These are phyloP conservation scores for Catocala sponsa DNA, from an alignment of 2,888 invertebrate genomes.

Conservation along the genomic window DNA sequence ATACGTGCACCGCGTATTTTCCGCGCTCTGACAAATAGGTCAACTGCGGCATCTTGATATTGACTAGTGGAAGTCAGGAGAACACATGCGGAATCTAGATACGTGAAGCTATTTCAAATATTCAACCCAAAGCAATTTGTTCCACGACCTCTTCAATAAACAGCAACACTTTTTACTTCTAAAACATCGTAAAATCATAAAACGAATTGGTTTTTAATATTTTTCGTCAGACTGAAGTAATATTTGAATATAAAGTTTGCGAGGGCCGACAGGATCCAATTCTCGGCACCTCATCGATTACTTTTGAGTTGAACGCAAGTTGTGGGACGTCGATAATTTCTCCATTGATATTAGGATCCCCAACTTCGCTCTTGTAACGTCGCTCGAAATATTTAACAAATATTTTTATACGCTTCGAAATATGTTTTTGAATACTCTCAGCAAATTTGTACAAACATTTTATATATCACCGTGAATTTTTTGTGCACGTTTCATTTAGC, in stretches of 20 bases:
- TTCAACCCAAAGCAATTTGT: slow-evolving; percentile 3
- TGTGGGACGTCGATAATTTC: slow-evolving; percentile 51
- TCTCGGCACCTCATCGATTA: slow-evolving; percentile 60
- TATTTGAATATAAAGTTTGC: slow-evolving; percentile 52
- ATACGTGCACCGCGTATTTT: slow-evolving; percentile 45
- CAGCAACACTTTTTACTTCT: not conserved
- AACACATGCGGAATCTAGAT: slow-evolving; percentile 22
- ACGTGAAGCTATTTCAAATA: slow-evolving; percentile 14
- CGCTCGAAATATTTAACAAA: slow-evolving; percentile 40
- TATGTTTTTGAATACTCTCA: slow-evolving; percentile 28
- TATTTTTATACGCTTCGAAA: slow-evolving; percentile 35
- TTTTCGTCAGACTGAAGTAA: slow-evolving; percentile 31
- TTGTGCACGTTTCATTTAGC: slow-evolving; percentile 12
- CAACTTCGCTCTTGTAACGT: slow-evolving; percentile 37
- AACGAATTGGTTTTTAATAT: slow-evolving; percentile 39
- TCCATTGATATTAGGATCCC: slow-evolving; percentile 52
- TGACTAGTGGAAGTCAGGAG: slow-evolving; percentile 39
- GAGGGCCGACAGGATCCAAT: slow-evolving; percentile 41
- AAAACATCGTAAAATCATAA: slow-evolving; percentile 18
- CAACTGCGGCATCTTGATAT: slow-evolving; percentile 50
- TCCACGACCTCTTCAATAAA: slow-evolving; percentile 11
- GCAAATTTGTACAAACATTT: slow-evolving; percentile 26
- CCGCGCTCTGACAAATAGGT: slow-evolving; percentile 46
- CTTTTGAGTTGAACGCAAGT: slow-evolving; percentile 47
- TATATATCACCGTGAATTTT: slow-evolving; percentile 7